These are phyloP conservation scores for Rhinoraja longicauda DNA, from an alignment of 2,797 vertebrate species.

Conservation along the genomic window DNA sequence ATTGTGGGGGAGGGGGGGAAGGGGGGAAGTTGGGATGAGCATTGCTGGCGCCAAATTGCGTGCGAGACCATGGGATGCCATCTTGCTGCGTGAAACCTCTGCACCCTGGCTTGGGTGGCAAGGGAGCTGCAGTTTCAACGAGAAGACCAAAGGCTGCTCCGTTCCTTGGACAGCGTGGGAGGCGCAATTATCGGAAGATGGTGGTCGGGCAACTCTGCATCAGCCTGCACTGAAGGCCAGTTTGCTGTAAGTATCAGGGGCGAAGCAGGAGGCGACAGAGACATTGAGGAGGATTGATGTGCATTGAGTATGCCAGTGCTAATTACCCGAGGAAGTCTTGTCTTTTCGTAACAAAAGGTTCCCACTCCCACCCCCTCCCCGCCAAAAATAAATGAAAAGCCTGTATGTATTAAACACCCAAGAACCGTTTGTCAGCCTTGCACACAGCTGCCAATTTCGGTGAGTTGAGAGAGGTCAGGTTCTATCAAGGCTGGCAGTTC, in stretches of 20 bases:
- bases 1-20: too few species aligned
- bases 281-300: not conserved
- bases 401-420: not conserved
- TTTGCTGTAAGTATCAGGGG: not conserved
- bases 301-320: not conserved
- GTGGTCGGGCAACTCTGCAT: not conserved
- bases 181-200: not conserved
- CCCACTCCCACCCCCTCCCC: too few species aligned
- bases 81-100: too few species aligned
- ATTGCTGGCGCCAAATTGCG: too few species aligned
- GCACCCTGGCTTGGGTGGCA: too few species aligned
- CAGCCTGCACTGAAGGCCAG: not conserved
- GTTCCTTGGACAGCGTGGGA: not conserved
- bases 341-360: not conserved
- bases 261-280: not conserved
- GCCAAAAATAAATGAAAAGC: not conserved
- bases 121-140: too few species aligned
- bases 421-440: not conserved
- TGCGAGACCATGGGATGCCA: too few species aligned
- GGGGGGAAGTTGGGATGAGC: too few species aligned
- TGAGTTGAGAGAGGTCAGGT: not conserved
- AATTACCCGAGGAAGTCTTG: not conserved
- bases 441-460: not conserved
- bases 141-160: too few species aligned
- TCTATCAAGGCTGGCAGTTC: not conserved